A percentile compares a stretch with the other conserved stretches of the same genome.
These are phyloP conservation scores for Baryphthengus martii DNA, from an alignment of 2,113 vertebrate genomes.

Conservation along the genomic window DNA sequence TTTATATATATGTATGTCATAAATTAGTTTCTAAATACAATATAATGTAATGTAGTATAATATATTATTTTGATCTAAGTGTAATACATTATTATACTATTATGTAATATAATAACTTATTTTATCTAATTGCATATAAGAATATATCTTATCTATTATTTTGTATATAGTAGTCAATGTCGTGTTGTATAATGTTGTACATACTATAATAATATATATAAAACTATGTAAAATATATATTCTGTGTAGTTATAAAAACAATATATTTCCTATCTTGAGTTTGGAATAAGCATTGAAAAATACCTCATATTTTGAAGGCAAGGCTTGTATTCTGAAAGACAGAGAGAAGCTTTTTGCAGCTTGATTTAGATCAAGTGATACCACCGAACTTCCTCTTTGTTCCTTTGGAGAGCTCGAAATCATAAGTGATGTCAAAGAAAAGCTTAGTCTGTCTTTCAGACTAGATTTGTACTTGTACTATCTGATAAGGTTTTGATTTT, in stretches of 20 bases:
- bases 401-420: neutral
- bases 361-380: neutral
- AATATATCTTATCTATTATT: neutral
- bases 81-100: too few relatives aligned
- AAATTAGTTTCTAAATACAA: neutral
- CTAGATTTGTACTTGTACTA: neutral
- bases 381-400: neutral
- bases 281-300: neutral
- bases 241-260: neutral
- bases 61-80: too few relatives aligned
- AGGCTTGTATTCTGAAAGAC: neutral
- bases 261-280: neutral
- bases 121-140: neutral
- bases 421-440: neutral
- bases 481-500: neutral
- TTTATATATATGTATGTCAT: neutral
- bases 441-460: neutral
- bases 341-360: neutral
- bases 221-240: neutral
- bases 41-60: too few relatives aligned
- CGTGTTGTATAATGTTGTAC: neutral
- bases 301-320: neutral
- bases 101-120: neutral
- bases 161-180: neutral
- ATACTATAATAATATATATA: too few relatives aligned